Evolutionary conservation across 1,140 invertebrate genomes (phyloP).

Genomic region (Drosophila ercepeae): DNA sequence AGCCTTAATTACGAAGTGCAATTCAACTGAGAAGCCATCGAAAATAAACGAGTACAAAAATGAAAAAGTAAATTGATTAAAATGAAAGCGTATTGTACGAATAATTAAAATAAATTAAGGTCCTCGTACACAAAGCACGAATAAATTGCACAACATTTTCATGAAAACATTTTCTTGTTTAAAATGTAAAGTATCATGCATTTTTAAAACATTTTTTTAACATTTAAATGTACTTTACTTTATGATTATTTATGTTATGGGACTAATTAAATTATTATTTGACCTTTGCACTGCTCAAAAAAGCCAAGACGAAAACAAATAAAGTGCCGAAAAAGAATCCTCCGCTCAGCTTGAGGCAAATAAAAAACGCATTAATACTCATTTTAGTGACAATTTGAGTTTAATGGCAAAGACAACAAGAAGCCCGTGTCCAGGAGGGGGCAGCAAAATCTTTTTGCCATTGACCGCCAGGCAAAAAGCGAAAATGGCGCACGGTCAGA

Average conservation of each 20-base stretch:
- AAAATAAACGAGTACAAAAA: neutral
- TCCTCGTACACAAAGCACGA: no score
- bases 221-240: no score
- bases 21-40: neutral
- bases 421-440: no score
- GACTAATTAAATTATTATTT: constrained; percentile 30
- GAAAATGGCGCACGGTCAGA: constrained; percentile 77
- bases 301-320: constrained; percentile 16
- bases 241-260: neutral
- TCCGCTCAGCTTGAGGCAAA: constrained; percentile 55
- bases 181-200: no score
- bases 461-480: constrained; percentile 70
- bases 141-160: no score
- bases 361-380: constrained; percentile 81
- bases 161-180: no score
- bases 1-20: neutral
- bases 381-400: constrained; percentile 76
- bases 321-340: constrained; percentile 35
- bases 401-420: constrained; percentile 70
- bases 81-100: constrained; percentile 7
- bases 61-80: constrained; percentile 8
- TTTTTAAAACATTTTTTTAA: no score
- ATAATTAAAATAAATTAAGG: constrained; percentile 7
- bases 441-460: constrained; percentile 70
- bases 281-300: constrained; percentile 25